These are phyloP conservation scores for Entomobrya multifasciata DNA, from an alignment of 2,888 invertebrate genomes.

Conservation along the genomic window DNA sequence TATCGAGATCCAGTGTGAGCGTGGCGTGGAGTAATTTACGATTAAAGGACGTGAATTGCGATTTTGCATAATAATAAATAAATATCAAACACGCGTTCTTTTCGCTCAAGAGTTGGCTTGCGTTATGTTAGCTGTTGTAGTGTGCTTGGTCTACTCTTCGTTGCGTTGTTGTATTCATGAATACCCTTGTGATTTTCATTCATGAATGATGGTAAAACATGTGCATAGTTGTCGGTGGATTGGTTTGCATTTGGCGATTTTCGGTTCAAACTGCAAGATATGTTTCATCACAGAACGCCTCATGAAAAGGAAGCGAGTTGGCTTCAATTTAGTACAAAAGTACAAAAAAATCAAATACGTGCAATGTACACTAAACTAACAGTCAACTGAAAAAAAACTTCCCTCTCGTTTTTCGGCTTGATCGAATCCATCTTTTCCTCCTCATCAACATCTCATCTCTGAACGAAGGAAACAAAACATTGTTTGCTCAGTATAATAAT, in stretches of 20 bases:
- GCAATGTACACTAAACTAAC: not conserved
- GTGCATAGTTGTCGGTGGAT: not conserved
- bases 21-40: not conserved
- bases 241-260: not conserved
- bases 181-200: not conserved
- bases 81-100: not conserved
- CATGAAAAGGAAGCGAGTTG: not conserved
- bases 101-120: not conserved
- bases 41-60: constrained; percentile 10
- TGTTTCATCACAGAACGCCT: too few species aligned
- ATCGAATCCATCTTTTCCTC: constrained; percentile 13
- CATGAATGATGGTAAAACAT: constrained; percentile 6
- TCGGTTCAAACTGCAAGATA: too few species aligned
- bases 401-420: not conserved
- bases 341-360: not conserved
- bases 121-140: too few species aligned
- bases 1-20: not conserved
- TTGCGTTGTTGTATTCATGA: too few species aligned
- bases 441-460: constrained; percentile 16
- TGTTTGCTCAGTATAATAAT: constrained; percentile 1
- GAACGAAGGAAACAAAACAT: not conserved
- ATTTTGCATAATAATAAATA: constrained; percentile 33
- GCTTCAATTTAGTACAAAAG: not conserved
- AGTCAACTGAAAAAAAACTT: constrained; percentile 21
- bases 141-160: too few species aligned